phyloP scores from a whole-genome alignment of 2,113 vertebrate species.

The Alligator mississippiensis region DNA sequence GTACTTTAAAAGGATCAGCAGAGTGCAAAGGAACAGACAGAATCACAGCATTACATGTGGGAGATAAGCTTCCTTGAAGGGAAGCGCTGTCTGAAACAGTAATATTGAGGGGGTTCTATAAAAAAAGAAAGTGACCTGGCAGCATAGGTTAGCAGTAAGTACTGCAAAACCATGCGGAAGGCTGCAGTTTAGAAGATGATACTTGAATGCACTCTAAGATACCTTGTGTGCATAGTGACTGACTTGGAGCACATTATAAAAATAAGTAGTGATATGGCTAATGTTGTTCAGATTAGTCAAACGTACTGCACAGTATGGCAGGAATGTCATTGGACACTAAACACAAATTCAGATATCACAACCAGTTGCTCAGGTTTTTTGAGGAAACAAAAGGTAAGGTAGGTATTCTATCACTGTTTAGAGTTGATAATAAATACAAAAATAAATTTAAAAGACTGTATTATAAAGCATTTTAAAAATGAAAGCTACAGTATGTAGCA shows the following conservation, averaged over 20 bases:
- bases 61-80: neutral
- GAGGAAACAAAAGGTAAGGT: neutral
- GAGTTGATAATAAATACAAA: neutral
- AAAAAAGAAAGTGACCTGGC: neutral
- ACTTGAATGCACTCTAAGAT: neutral
- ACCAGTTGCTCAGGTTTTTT: neutral
- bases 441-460: neutral
- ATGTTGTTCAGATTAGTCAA: neutral
- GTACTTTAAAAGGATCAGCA: constrained; percentile 18
- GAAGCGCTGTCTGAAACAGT: neutral
- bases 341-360: neutral
- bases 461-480: neutral
- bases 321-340: neutral
- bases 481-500: neutral
- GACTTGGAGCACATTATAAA: neutral
- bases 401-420: neutral
- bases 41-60: neutral
- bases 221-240: neutral
- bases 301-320: neutral
- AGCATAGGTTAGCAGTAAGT: neutral
- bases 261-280: neutral
- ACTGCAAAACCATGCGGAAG: neutral
- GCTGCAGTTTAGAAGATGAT: neutral
- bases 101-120: neutral
- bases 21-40: neutral